Conservation (phyloP, 2,113 vertebrate genomes). For the Erinaceus europaeus region DNA sequence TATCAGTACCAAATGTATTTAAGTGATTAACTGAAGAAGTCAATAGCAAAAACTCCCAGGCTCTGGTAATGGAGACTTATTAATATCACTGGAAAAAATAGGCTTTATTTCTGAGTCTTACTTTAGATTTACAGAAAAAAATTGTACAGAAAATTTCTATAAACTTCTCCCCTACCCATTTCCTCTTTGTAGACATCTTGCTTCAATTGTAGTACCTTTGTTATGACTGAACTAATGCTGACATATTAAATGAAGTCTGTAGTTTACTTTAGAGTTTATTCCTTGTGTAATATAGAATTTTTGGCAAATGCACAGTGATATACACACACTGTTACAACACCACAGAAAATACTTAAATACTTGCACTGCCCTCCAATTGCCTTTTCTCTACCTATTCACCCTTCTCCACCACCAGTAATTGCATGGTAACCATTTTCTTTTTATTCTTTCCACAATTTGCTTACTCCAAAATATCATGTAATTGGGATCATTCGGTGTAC, state of each 20-base stretch:
- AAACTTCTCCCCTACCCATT: background rate
- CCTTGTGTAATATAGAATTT: background rate
- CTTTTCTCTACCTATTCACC: background rate
- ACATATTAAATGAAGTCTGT: background rate
- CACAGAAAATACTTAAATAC: background rate
- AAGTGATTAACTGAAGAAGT: too few species aligned
- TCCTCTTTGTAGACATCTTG: background rate
- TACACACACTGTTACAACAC: background rate
- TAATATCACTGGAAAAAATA: background rate
- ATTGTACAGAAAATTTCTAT: background rate
- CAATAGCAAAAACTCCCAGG: background rate
- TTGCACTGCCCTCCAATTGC: background rate
- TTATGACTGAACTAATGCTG: background rate
- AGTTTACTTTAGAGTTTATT: background rate
- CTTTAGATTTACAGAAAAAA: background rate
- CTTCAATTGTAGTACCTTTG: background rate
- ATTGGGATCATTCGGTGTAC: background rate
- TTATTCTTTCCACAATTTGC: background rate
- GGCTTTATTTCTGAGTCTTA: background rate
- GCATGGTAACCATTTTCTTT: background rate
- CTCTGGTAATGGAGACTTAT: background rate
- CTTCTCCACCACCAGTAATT: background rate
- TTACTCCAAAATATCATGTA: background rate
- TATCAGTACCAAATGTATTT: background rate
- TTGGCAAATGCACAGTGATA: background rate